A percentile compares a stretch with the other conserved stretches of the same genome.
Evolutionary conservation across 2,797 vertebrate species (phyloP).

Genomic region (Microcaecilia unicolor): DNA sequence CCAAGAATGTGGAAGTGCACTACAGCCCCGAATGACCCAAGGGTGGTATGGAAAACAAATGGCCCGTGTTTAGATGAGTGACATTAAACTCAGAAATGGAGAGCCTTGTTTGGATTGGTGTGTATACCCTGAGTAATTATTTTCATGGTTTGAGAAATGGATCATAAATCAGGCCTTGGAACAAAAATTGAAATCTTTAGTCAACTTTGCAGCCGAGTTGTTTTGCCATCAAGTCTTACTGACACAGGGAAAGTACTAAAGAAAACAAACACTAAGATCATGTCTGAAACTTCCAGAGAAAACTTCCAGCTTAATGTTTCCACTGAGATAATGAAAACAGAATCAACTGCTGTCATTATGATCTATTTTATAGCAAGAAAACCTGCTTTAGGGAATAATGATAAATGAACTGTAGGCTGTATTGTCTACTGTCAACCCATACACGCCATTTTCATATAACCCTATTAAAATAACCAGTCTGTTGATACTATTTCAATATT

Average conservation of each 20-base stretch:
- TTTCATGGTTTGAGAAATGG: background rate
- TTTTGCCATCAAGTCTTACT: background rate
- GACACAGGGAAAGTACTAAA: background rate
- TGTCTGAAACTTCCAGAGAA: background rate
- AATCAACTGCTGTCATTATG: background rate
- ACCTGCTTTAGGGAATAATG: slow-evolving; percentile 4
- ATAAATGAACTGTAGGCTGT: slow-evolving; percentile 4
- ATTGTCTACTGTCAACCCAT: background rate
- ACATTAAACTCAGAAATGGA: slow-evolving; percentile 1
- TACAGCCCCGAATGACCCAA: no score
- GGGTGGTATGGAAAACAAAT: no score
- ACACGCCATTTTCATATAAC: slow-evolving; percentile 3
- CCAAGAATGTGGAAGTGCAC: no score
- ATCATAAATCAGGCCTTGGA: background rate
- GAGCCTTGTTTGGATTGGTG: background rate
- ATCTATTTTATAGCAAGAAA: slow-evolving; percentile 8
- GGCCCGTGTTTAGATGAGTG: no score
- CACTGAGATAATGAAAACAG: slow-evolving; percentile 5
- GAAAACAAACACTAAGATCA: background rate
- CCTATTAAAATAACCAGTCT: background rate
- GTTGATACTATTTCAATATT: background rate
- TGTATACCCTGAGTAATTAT: background rate
- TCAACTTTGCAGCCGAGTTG: background rate
- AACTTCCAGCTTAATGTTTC: slow-evolving; percentile 1
- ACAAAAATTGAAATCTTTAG: background rate